Base-by-base conservation (phyloP, 2,888 invertebrate species). In the Tanypteryx hageni region DNA sequence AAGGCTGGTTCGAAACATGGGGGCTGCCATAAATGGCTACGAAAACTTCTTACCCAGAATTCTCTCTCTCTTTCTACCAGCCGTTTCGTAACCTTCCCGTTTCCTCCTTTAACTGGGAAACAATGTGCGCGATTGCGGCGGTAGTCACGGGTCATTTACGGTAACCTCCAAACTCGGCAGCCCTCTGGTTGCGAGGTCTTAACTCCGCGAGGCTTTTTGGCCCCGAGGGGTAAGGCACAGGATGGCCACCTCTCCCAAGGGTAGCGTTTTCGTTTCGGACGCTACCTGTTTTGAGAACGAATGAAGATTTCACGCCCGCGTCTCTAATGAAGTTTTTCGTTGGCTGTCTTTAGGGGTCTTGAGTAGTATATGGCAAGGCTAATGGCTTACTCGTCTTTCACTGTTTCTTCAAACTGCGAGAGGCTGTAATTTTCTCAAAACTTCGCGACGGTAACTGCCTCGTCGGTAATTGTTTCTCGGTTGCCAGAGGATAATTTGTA, bases 141-240 rank as follows among this genome's bases (percentile, higher is more conserved):
- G 64, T 44, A 68, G 89, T 89, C 89, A 56, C 56, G 89, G 89
- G 89, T 89, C 89, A 68, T 89, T 89, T 68, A 89, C 44, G 27
- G 56, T 18, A 8, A 44, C 44, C 44, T 44, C 76, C 76, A 27
- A 13, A 11, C 44, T 59, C 8, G 18, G 64, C 44, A 44, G 27
- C 59, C 58, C 22, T 59, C 82, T 11, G 16, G 18, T 44, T 31
- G 44, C 10, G 31, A 82, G 83, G 11, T 44, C 44, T 44, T 44
- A 44, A 44, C 44, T 76, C 27, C 76, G 9, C 22, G 76, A 44
- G 61, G 31, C 44, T 11, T 10, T 44, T 31, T 16, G 82, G 57
- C 68, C 64, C 13, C 16, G 44, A 18, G 57, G n/a, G 18, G 89
- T 64, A 89, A 64, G 11, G 64, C 83, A 57, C 83, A 44, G 13